Evolutionary conservation across 2,113 vertebrate genomes (phyloP), one percentile per base, ranked within the genome.

Genomic region (Ascaphus truei): DNA sequence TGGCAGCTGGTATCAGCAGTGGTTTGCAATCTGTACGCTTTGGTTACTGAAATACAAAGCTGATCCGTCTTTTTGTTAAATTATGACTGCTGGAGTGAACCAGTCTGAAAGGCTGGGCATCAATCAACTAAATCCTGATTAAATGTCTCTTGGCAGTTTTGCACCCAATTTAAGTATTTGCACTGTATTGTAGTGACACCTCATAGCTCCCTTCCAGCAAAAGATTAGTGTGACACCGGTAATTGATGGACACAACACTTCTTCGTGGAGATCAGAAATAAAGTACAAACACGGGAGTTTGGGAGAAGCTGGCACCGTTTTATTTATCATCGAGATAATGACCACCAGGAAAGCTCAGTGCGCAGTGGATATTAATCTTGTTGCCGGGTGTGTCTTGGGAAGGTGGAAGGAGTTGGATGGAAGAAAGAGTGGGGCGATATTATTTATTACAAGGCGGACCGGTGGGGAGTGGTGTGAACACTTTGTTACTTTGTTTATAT

Each of bases 21-120:
- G 15, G 18, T 31, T 43, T 41, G 5, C 1, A 10, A 18, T 43
- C n/a, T 29, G 23, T 23, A n/a, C 3, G 18, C 37, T 45, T 66
- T 57, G 26, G 16, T 30, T 57, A 33, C 29, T 45, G 37, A 22
- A 37, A 43, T 41, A 39, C 26, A 41, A 25, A 57, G 52, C 53
- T 34, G 39, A 67, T 45, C 39, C n/a, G 37, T 67, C 64, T 67
- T 66, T 56, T 39, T 50, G 52, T 39, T 47, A 56, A 57, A 57
- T 34, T 25, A 23, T 34, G 18, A 31, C 39, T n/a, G 39, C 37
- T 57, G 26, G 26, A 48, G 20, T 52, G 34, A 34, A 36, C 29
- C 15, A 3, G 53, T 56, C 56, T 68, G 29, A 25, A 26, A 57
- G 56, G 15, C 9, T 10, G 39, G 20, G 41, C 26, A 68, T 68